phyloP scores from a whole-genome alignment of 1,140 invertebrate species.

The Temnothorax curvispinosus region DNA sequence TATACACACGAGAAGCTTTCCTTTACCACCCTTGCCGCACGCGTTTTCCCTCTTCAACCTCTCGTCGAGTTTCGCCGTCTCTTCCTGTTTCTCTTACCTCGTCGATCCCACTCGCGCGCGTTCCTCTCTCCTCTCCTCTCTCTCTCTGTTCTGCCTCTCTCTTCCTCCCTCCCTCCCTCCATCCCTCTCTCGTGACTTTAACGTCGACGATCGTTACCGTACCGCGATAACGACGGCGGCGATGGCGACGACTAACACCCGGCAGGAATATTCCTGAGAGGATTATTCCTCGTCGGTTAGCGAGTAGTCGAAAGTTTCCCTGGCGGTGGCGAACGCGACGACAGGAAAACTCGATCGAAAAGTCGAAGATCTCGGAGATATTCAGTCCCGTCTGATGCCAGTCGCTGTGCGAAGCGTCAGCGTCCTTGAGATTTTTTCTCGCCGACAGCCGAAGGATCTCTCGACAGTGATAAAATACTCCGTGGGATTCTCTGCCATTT shows the following conservation, averaged over 20 bases:
- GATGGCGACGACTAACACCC: constrained; percentile 67
- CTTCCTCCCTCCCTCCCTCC: constrained; percentile 32
- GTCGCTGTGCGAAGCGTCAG: background rate
- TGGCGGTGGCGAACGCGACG: background rate
- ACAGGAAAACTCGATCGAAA: constrained; percentile 8
- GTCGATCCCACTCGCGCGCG: constrained; percentile 9
- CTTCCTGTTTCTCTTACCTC: constrained; percentile 34
- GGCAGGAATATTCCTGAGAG: constrained; percentile 72
- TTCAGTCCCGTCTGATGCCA: background rate
- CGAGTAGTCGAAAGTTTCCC: constrained; percentile 57
- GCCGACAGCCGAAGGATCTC: background rate
- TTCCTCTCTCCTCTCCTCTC: background rate
- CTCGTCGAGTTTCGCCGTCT: constrained; percentile 28
- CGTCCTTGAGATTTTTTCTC: constrained; percentile 11
- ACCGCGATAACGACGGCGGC: constrained; percentile 69
- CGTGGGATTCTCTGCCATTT: background rate
- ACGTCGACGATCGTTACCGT: constrained; percentile 74
- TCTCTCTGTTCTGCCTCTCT: constrained; percentile 1
- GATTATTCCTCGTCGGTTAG: constrained; percentile 64
- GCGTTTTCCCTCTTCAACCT: constrained; percentile 9
- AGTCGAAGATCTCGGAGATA: constrained; percentile 25
- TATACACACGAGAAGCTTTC: constrained; percentile 61
- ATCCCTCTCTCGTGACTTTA: constrained; percentile 64
- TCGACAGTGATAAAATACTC: background rate
- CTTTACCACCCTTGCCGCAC: constrained; percentile 4